Base-by-base conservation (phyloP, 1,140 invertebrate genomes). In the Acyrthosiphon pisum region DNA sequence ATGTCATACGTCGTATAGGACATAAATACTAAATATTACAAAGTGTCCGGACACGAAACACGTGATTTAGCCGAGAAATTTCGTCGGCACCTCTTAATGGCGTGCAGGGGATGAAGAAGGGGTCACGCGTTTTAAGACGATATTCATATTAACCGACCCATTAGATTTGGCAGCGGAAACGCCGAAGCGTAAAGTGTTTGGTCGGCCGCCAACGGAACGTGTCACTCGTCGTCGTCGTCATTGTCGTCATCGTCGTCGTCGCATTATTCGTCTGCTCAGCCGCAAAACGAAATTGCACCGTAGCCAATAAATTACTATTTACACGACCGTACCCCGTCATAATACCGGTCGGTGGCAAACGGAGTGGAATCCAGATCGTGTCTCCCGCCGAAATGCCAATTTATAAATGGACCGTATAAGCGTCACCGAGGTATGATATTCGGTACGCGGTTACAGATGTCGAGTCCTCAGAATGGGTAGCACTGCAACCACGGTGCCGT, bases 141-240 rank as follows among this genome's bases (percentile, higher is more conserved):
- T 88, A 50, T 89, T 89, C 48, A 89, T 76, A 76, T 89, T 89
- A 53, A 37, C 87, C 46, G 48, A 89, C n/a, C 87, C 48, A 89
- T 89, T 89, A 89, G n/a, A 30, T 53, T 89, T 89, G 48, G 87
- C 87, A 89, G 3, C 8, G n/a, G 11, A 8, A 26, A 9, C 35
- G 18, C 44, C 26, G 44, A 46, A 11, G 23, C 41, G 26, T 46
- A 18, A 76, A 76, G n/a, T 76, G 60, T 76, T 48, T 87, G 84
- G 84, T 87, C 84, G 23, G 18, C 4, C 44, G 84, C 84, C 84
- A 87, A 87, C 14, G 84, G 44, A 87, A 76, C 60, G 84, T 48
- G 46, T 88, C 86, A 88, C 26, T 88, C 26, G 86, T 48, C 86
- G 46, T 48, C 30, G 11, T 41, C 41, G 14, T 30, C 9, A 6